Conservation (phyloP, 2,888 invertebrate species). For the Dryobota labecula region DNA sequence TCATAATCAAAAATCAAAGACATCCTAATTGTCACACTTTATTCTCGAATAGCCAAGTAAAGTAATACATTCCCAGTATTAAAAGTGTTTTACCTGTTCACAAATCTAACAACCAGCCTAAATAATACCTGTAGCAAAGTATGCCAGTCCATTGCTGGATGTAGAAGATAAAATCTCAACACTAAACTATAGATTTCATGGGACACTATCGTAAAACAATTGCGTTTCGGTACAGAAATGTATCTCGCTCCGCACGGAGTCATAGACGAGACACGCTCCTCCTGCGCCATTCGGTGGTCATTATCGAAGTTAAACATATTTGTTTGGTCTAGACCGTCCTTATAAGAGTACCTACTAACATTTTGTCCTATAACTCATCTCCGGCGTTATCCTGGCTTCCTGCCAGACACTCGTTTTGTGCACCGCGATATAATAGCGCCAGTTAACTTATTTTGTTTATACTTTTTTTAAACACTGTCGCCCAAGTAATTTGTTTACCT, state of each 20-base stretch:
- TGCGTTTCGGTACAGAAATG: neutral
- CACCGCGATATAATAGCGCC: slow-evolving; percentile 42
- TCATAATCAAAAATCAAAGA: no score
- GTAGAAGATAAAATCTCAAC: neutral
- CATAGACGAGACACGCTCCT: neutral
- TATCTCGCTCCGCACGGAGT: neutral
- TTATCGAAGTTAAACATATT: slow-evolving; percentile 48
- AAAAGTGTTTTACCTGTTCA: neutral
- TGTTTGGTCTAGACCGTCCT: slow-evolving; percentile 46
- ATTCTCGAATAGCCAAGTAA: neutral
- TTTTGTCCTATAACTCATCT: slow-evolving; percentile 42
- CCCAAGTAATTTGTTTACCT: slow-evolving; percentile 6
- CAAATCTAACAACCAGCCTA: neutral
- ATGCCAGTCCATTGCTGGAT: neutral
- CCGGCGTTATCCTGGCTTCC: slow-evolving; percentile 37
- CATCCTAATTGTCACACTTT: neutral
- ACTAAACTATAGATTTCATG: no score
- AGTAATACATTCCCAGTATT: neutral
- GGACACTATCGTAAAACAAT: neutral
- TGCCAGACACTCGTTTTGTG: slow-evolving; percentile 46
- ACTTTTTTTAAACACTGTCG: slow-evolving; percentile 20
- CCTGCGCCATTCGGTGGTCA: slow-evolving; percentile 8
- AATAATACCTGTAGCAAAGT: neutral
- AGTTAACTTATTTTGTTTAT: slow-evolving; percentile 35
- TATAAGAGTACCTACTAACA: slow-evolving; percentile 31